These are phyloP conservation scores for Resseliella maxima DNA, from an alignment of 2,888 invertebrate species.

Conservation along the genomic window DNA sequence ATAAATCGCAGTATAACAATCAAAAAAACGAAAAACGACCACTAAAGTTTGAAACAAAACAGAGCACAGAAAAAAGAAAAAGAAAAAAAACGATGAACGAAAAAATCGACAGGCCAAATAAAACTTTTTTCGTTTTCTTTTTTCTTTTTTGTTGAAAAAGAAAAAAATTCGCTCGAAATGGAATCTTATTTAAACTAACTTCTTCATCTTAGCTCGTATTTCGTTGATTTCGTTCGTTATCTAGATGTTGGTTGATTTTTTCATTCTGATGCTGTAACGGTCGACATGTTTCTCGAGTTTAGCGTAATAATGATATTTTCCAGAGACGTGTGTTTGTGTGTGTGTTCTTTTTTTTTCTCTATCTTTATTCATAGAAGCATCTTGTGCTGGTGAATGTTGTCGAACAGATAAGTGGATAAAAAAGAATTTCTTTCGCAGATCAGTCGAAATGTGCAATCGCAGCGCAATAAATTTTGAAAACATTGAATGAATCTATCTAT, in stretches of 20 bases:
- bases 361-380: neutral
- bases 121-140: neutral
- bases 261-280: neutral
- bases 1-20: neutral
- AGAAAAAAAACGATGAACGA: neutral
- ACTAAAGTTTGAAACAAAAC: too few species aligned
- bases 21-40: conserved; percentile 1
- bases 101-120: neutral
- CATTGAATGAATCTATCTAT: neutral
- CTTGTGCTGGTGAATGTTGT: neutral
- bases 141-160: too few species aligned
- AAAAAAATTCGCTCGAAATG: neutral
- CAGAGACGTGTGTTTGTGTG: too few species aligned
- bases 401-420: neutral
- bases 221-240: neutral
- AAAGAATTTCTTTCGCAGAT: neutral
- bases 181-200: conserved; percentile 8
- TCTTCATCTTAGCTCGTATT: neutral
- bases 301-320: neutral
- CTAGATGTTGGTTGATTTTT: neutral
- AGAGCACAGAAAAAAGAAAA: too few species aligned
- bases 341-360: too few species aligned
- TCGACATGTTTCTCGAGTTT: neutral
- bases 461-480: neutral
- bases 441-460: neutral